A percentile compares a stretch with the other conserved stretches of the same genome.
Conservation (phyloP, 2,797 vertebrate genomes). For the Melanotaenia boesemani region DNA sequence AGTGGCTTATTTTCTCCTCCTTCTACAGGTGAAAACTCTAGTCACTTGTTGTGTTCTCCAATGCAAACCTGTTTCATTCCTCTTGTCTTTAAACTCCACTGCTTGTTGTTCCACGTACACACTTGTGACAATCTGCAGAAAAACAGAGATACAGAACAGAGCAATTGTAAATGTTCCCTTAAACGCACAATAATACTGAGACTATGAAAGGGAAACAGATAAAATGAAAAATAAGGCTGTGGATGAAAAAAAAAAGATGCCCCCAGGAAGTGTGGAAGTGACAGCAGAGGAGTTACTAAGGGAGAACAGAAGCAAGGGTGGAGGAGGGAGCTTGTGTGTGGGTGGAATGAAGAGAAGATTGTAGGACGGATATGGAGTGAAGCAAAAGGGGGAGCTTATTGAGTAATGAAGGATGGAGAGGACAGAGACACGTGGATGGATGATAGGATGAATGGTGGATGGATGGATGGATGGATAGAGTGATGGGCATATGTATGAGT, state of each 20-base stretch:
- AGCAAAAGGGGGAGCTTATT: constrained; percentile 51
- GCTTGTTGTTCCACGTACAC: constrained; percentile 20
- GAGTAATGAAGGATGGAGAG: constrained; percentile 7
- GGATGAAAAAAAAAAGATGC: constrained; percentile 41
- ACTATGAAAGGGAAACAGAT: constrained; percentile 12
- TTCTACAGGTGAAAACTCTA: constrained; percentile 1
- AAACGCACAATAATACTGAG: constrained; percentile 22
- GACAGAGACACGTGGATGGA: constrained; percentile 24
- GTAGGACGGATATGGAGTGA: constrained; percentile 55
- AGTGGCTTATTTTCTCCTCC: constrained; percentile 21
- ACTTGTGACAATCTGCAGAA: constrained; percentile 31
- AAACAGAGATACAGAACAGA: constrained; percentile 3
- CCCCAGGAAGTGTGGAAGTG: constrained; percentile 63
- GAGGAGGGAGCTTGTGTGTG: constrained; percentile 46
- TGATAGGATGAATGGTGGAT: constrained; percentile 13
- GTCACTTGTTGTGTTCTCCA: constrained; percentile 19
- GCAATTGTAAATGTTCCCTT: constrained; percentile 15
- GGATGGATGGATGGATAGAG: constrained; percentile 11
- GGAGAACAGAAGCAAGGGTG: constrained; percentile 2
- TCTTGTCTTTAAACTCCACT: constrained; percentile 8
- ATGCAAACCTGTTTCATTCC: constrained; percentile 14
- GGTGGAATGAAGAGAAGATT: constrained; percentile 69
- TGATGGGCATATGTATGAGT: constrained; percentile 13
- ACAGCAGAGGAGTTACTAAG: constrained; percentile 59
- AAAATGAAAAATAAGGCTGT: constrained; percentile 30